A percentile compares a stretch with the other conserved stretches of the same genome.
These are phyloP conservation scores for Microvelia longipes DNA, from an alignment of 1,140 invertebrate species.

Conservation along the genomic window DNA sequence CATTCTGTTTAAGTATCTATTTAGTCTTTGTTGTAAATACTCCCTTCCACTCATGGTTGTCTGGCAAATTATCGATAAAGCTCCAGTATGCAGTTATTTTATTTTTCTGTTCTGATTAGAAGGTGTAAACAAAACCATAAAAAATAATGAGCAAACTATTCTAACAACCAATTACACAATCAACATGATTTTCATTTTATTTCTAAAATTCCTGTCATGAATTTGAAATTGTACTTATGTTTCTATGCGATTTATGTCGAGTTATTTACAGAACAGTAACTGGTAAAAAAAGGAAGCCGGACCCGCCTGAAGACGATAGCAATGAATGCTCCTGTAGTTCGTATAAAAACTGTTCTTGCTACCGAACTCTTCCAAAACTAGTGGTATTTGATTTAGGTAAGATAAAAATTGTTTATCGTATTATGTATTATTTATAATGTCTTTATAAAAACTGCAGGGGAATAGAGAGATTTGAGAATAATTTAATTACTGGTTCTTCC, in stretches of 20 bases:
- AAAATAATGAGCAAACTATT: too few relatives aligned
- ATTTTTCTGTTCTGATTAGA: too few relatives aligned
- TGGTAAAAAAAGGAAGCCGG: too few relatives aligned
- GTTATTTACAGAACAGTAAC: too few relatives aligned
- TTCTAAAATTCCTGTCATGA: background rate
- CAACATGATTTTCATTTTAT: background rate
- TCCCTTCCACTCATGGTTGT: too few relatives aligned
- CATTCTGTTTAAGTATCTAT: too few relatives aligned
- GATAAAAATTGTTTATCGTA: background rate
- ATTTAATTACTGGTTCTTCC: background rate
- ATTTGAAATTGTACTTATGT: background rate
- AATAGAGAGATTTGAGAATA: background rate
- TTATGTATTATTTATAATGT: background rate
- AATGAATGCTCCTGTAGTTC: background rate
- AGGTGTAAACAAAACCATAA: too few relatives aligned
- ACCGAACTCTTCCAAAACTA: slow-evolving; percentile 12
- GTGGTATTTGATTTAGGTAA: slow-evolving; percentile 23
- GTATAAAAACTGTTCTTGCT: background rate
- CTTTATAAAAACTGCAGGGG: background rate
- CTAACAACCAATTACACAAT: too few relatives aligned
- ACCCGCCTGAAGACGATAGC: too few relatives aligned
- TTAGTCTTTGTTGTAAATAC: too few relatives aligned
- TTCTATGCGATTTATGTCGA: background rate
- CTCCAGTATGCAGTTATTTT: too few relatives aligned
- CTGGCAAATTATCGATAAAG: too few relatives aligned